Percentiles rank a stretch among this genome's conserved stretches.
These are phyloP conservation scores for Euleptes europaea DNA, from an alignment of 2,113 vertebrate species.

Conservation along the genomic window DNA sequence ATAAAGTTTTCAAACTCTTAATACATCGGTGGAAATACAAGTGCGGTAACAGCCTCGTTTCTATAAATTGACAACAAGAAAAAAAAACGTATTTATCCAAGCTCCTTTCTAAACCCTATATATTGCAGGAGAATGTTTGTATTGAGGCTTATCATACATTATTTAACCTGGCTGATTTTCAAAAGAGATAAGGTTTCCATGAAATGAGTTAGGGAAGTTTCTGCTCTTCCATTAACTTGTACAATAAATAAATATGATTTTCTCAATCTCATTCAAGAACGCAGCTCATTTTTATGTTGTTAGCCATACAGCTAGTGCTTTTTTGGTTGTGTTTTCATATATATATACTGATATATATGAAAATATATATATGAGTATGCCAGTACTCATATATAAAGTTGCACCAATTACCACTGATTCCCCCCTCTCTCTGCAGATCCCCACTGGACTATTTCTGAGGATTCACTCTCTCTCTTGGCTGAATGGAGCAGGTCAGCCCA, in stretches of 20 bases:
- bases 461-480: no score
- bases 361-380: no score
- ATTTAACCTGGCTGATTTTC: neutral
- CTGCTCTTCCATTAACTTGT: neutral
- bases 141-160: neutral
- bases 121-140: neutral
- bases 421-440: no score
- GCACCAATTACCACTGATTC: no score
- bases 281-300: neutral
- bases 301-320: neutral
- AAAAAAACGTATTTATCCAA: neutral
- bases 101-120: neutral
- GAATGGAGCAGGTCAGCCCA: no score
- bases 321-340: no score
- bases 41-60: no score
- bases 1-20: no score
- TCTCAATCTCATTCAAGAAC: neutral
- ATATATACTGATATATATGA: no score
- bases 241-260: neutral
- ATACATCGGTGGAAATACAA: no score
- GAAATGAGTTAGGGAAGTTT: neutral
- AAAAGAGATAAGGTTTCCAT: neutral
- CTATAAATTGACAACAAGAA: neutral
- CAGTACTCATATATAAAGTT: no score
- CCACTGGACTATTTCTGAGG: no score